Conservation (phyloP, 2,797 vertebrate genomes). For the Myotis pilosus region DNA sequence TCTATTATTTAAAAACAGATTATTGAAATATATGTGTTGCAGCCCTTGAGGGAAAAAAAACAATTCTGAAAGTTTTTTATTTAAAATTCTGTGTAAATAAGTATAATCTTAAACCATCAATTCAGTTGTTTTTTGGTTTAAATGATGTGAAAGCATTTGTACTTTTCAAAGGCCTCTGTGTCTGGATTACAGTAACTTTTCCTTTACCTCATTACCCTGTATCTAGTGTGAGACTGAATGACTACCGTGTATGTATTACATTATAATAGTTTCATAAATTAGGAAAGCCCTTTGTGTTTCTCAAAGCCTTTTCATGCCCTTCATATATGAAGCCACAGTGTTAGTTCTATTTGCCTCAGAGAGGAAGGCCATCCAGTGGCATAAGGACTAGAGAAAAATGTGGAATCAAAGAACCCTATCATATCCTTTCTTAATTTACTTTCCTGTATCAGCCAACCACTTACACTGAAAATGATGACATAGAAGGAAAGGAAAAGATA, state of each 20-base stretch:
- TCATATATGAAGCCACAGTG: background rate
- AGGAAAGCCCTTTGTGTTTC: background rate
- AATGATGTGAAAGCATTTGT: slow-evolving; percentile 8
- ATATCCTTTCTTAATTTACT: background rate
- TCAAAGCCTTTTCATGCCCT: background rate
- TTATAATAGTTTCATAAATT: background rate
- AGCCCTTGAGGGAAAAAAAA: background rate
- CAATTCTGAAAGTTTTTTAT: slow-evolving; percentile 11
- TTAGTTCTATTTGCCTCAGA: background rate
- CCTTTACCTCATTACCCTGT: background rate
- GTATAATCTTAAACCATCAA: slow-evolving; percentile 15
- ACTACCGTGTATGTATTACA: background rate
- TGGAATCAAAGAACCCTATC: background rate
- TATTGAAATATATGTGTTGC: background rate
- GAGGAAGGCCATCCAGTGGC: background rate
- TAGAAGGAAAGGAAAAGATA: background rate
- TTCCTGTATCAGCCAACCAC: background rate
- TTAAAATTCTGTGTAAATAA: slow-evolving; percentile 37
- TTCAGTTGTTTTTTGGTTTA: background rate
- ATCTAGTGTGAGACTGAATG: background rate
- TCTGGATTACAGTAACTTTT: background rate
- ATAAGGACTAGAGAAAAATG: background rate
- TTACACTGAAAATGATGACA: background rate
- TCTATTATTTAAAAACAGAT: background rate
- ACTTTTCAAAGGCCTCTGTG: background rate